Evolutionary conservation across 2,888 invertebrate genomes (phyloP).

Genomic region (Calameuta pallipes): DNA sequence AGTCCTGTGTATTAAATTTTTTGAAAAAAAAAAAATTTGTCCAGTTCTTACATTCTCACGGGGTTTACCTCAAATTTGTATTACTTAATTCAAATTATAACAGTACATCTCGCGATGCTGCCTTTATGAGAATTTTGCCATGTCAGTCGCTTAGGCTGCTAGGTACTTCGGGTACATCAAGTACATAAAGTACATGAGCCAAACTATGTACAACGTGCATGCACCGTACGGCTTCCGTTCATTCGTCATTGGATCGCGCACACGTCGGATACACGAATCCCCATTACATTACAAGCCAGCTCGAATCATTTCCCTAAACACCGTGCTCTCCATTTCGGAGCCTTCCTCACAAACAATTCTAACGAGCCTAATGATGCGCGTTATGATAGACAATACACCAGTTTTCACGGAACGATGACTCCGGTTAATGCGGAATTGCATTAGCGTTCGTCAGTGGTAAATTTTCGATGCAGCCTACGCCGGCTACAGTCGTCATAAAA

Average conservation of each 20-base stretch:
- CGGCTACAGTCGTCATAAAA: neutral
- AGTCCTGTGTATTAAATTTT: neutral
- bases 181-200: neutral
- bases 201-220: neutral
- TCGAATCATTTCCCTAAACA: neutral
- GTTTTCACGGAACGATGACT: neutral
- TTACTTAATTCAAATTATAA: conserved; percentile 56
- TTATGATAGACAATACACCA: neutral
- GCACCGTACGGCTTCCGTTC: neutral
- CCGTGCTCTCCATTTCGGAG: neutral
- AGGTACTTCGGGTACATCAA: neutral
- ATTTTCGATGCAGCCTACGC: neutral
- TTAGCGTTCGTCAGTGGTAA: neutral
- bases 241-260: neutral
- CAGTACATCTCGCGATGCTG: conserved; percentile 54
- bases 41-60: neutral
- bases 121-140: conserved; percentile 56
- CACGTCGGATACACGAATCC: neutral
- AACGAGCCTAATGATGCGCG: neutral
- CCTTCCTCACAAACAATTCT: neutral
- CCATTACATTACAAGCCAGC: neutral
- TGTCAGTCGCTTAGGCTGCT: conserved; percentile 43
- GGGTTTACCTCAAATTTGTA: conserved; percentile 48
- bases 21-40: neutral
- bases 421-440: neutral